Conservation (phyloP, 2,113 vertebrate species). For the Ondatra zibethicus region DNA sequence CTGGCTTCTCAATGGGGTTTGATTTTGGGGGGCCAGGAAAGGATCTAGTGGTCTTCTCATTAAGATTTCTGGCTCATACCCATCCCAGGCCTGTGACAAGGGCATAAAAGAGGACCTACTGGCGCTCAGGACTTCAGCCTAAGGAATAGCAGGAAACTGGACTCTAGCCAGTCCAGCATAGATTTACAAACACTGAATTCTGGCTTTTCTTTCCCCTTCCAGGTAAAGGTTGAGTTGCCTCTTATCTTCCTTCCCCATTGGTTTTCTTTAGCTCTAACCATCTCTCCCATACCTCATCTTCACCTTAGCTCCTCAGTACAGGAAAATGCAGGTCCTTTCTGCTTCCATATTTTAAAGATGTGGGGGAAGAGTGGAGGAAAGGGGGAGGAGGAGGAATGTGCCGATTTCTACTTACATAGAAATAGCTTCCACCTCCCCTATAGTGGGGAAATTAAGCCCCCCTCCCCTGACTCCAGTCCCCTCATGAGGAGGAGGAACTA, state of each 20-base stretch:
- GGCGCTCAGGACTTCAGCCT: slow-evolving; percentile 10
- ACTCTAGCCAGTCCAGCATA: not conserved
- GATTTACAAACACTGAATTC: not conserved
- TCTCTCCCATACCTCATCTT: slow-evolving; percentile 37
- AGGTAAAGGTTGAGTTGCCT: not conserved
- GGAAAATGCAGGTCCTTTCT: slow-evolving; percentile 68
- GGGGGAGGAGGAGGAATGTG: slow-evolving; percentile 28
- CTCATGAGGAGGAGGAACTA: slow-evolving; percentile 70
- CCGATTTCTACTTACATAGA: slow-evolving; percentile 64
- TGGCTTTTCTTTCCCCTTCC: slow-evolving; percentile 32
- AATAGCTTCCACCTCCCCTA: slow-evolving; percentile 38
- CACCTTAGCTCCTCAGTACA: not conserved
- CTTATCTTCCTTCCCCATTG: slow-evolving; percentile 37
- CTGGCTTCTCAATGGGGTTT: not conserved
- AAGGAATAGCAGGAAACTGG: not conserved
- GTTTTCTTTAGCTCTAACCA: not conserved
- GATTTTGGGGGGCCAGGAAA: slow-evolving; percentile 44
- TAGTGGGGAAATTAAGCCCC: slow-evolving; percentile 24
- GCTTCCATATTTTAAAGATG: slow-evolving; percentile 57
- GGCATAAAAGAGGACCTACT: slow-evolving; percentile 28
- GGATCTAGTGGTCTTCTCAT: slow-evolving; percentile 18
- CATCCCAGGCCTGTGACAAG: not conserved
- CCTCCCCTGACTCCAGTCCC: slow-evolving; percentile 67
- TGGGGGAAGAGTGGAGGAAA: not conserved
- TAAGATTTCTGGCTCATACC: slow-evolving; percentile 37